Evolutionary conservation across 2,113 vertebrate species (phyloP).

Genomic region (Passer domesticus): DNA sequence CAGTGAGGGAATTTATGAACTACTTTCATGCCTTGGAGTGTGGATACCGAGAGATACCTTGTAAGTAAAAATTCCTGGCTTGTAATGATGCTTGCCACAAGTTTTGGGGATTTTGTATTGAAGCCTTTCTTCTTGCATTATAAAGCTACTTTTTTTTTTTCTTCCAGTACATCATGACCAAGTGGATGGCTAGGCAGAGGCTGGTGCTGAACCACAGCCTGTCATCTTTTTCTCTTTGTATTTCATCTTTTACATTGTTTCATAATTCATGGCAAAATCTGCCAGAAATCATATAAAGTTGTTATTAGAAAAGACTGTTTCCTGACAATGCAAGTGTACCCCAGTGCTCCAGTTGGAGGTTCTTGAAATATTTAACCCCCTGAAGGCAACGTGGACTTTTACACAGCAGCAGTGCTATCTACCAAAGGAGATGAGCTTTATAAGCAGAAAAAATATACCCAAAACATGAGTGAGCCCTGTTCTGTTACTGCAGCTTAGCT

Average conservation of each 20-base stretch:
- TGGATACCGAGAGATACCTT: conserved; percentile 97
- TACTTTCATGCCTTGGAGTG: conserved; percentile 97
- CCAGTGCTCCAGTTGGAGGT: background rate
- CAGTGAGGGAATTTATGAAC: conserved; percentile 96
- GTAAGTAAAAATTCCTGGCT: conserved; percentile 77
- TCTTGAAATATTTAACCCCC: background rate
- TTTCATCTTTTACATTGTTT: background rate
- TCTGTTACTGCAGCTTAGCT: background rate
- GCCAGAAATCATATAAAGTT: background rate
- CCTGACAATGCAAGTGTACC: background rate
- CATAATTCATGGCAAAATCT: background rate
- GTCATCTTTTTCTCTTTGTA: background rate
- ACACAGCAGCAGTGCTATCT: background rate
- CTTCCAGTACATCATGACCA: background rate
- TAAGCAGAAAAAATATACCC: background rate
- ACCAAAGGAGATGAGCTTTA: background rate
- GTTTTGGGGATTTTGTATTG: background rate
- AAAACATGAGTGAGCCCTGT: background rate
- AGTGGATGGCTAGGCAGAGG: background rate
- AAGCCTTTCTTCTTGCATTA: background rate
- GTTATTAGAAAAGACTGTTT: background rate
- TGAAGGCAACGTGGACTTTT: background rate
- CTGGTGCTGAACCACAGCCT: background rate
- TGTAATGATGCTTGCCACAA: background rate
- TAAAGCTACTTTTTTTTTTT: background rate